A percentile compares a stretch with the other conserved stretches of the same genome.
Evolutionary conservation across 2,113 vertebrate species (phyloP).

Genomic region (Cinclus cinclus): DNA sequence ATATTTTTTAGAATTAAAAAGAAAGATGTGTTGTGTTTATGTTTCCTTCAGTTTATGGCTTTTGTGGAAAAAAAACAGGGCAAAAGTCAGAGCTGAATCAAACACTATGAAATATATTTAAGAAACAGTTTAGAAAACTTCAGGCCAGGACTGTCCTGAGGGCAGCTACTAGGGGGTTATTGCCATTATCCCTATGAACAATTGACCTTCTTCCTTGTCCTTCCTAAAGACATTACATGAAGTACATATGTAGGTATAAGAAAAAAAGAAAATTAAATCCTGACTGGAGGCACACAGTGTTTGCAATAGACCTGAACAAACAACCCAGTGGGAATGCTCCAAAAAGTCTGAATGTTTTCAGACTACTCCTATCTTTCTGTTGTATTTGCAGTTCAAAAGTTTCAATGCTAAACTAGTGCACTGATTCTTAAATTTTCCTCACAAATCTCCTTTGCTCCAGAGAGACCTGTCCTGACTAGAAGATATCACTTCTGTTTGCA

Average conservation of each 20-base stretch:
- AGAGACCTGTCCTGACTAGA: not conserved
- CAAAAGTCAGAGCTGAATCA: not conserved
- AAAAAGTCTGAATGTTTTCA: not conserved
- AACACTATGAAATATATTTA: not conserved
- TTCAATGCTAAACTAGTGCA: not conserved
- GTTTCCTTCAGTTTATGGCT: not conserved
- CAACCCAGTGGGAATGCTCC: not conserved
- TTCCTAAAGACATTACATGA: not conserved
- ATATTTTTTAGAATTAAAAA: not conserved
- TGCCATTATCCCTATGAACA: not conserved
- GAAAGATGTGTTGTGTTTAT: not conserved
- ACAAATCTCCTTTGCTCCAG: not conserved
- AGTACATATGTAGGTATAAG: not conserved
- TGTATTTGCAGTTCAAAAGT: not conserved
- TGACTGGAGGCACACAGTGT: not conserved
- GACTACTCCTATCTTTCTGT: not conserved
- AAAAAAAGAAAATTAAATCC: not conserved
- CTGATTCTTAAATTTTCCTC: not conserved
- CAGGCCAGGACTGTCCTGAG: not conserved
- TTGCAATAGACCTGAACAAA: not conserved
- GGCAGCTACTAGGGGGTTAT: not conserved
- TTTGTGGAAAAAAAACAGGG: not conserved
- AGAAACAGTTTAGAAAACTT: not conserved
- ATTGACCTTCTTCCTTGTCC: not conserved
- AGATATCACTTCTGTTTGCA: not conserved